Conservation (phyloP, 2,888 invertebrate species). For the Rhorus exstirpatorius region DNA sequence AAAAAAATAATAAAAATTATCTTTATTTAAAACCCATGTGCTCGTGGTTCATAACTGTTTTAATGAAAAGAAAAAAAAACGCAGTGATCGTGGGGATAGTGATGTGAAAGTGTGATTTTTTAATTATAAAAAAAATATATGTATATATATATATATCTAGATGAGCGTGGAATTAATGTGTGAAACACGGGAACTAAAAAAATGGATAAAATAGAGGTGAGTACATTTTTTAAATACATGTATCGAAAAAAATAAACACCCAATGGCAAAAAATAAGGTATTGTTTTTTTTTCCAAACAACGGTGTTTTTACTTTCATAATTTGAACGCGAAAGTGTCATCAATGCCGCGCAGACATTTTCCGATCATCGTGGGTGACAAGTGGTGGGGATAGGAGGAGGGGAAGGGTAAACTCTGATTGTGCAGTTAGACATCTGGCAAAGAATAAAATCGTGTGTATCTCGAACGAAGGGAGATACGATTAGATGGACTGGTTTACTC, state of each 20-base stretch:
- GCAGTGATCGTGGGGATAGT: conserved; percentile 66
- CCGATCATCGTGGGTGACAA: conserved; percentile 53
- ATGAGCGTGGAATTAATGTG: conserved; percentile 84
- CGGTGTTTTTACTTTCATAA: conserved; percentile 1
- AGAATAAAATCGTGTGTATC: conserved; percentile 82
- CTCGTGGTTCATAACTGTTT: conserved; percentile 36
- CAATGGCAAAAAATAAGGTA: not conserved
- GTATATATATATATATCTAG: conserved; percentile 73
- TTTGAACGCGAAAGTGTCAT: conserved; percentile 77
- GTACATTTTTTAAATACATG: conserved; percentile 48
- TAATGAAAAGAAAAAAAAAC: conserved; percentile 23
- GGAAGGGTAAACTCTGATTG: conserved; percentile 70
- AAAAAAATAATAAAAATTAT: conserved; percentile 16
- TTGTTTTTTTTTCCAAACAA: conserved; percentile 2
- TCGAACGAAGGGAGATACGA: conserved; percentile 82
- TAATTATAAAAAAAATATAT: conserved; percentile 34
- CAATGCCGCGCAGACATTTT: conserved; percentile 71
- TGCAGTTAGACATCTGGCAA: conserved; percentile 83
- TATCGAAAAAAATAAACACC: not conserved
- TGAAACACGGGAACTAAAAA: conserved; percentile 82
- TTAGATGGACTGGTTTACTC: conserved; percentile 81
- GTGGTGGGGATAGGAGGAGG: conserved; percentile 29
- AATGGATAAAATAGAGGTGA: conserved; percentile 86
- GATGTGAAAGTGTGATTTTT: conserved; percentile 77
- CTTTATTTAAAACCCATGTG: conserved; percentile 24